Evolutionary conservation across 1,140 invertebrate genomes (phyloP).

Genomic region (Delia radicum): DNA sequence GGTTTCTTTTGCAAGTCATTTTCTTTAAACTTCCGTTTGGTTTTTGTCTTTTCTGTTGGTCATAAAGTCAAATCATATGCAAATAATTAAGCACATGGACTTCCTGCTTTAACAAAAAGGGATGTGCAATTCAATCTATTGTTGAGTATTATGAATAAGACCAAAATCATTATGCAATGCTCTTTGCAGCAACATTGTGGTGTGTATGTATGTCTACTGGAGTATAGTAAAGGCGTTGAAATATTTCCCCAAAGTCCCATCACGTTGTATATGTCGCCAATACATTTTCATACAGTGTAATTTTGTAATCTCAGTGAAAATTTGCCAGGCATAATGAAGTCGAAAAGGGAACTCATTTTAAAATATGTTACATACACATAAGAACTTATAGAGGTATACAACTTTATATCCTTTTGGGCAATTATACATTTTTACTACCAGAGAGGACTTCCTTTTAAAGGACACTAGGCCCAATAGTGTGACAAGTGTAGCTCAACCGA

Average conservation of each 20-base stretch:
- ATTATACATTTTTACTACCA: no score
- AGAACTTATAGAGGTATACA: not conserved
- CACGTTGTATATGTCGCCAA: slow-evolving; percentile 27
- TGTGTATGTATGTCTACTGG: not conserved
- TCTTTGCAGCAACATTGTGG: not conserved
- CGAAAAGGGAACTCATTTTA: no score
- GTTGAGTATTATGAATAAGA: not conserved
- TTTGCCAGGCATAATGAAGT: not conserved
- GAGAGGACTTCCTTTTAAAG: no score
- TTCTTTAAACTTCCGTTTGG: not conserved
- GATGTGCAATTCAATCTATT: not conserved
- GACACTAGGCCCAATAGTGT: no score
- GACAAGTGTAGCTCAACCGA: no score
- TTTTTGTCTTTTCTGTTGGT: slow-evolving; percentile 26
- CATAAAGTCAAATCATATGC: slow-evolving; percentile 54
- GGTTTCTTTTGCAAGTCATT: not conserved
- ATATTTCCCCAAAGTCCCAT: slow-evolving; percentile 31
- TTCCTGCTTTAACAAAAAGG: not conserved
- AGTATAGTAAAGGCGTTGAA: slow-evolving; percentile 8
- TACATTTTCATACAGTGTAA: slow-evolving; percentile 11
- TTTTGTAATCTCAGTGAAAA: slow-evolving; percentile 25
- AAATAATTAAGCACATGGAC: slow-evolving; percentile 52
- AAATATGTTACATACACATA: no score
- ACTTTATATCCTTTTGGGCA: not conserved
- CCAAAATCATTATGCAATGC: not conserved